Base-by-base conservation (phyloP, 2,888 invertebrate species). In the Agonopterix alstromeriana region DNA sequence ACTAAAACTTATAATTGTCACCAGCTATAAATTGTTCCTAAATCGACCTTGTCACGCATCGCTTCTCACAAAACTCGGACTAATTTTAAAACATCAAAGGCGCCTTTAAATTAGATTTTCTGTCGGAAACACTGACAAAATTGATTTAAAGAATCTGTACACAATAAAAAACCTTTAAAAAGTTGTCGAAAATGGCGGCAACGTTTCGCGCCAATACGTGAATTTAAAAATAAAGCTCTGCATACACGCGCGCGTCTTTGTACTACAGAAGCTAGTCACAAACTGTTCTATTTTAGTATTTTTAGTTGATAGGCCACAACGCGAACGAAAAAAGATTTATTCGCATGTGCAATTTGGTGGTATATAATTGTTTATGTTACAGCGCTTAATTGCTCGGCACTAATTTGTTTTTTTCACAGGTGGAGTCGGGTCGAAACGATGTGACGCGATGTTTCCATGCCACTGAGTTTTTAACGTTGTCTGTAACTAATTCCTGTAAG, bases 281-380 rank as follows among this genome's bases (percentile, higher is more conserved):
- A 66, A 84, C 85, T 86, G 77, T 68, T 82, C 83, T 85, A 85
- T 84, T 83, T 84, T 71, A 65, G 71, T 66, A 60, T 53, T 83
- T 83, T 84, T 71, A 65, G 71, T 66, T 61, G 54, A 57, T 64
- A 58, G 60, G 59, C 64, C 27, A 27, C 27, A 27, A 27, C 27
- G 27, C 27, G 58, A 71, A 76, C 64, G 59, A 71, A 77, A 72
- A 76, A 75, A 76, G 62, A 68, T 67, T 72, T 63, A 67, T 67
- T 60, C 63, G 60, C 60, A 64, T 57, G 59, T 70, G 66, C 71
- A 65, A 67, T 70, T 67, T 65, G 55, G 63, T 63, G 53, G 58
- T 53, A 56, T 7, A 59, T 63, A n/a, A 61, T 64, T 61, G 57
- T 65, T 60, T 64, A 54, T 61, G 55, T 56, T 53, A 4, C 50